These are phyloP conservation scores for Tortrix viridana DNA, from an alignment of 2,888 invertebrate genomes.

Conservation along the genomic window DNA sequence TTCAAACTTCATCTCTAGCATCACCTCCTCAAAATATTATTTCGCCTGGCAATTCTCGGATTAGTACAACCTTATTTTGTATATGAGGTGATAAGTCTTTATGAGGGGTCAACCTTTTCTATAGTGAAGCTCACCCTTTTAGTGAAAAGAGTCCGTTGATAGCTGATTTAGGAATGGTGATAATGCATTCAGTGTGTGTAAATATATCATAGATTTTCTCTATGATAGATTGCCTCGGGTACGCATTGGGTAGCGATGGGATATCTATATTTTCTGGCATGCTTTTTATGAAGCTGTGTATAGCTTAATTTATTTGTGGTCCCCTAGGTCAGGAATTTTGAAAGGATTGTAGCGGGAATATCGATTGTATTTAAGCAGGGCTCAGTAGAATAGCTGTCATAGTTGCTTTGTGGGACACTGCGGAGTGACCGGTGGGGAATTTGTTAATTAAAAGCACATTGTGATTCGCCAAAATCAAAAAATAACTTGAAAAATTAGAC, in stretches of 20 bases:
- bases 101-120: conserved; percentile 85
- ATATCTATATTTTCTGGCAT: conserved; percentile 50
- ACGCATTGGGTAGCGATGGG: conserved; percentile 50
- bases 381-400: conserved; percentile 63
- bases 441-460: conserved; percentile 66
- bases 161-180: conserved; percentile 83
- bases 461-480: conserved; percentile 50
- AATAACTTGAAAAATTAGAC: neutral
- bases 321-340: conserved; percentile 57
- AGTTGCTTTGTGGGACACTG: conserved; percentile 62
- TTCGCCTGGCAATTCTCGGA: conserved; percentile 59
- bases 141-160: conserved; percentile 84
- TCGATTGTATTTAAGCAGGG: conserved; percentile 48
- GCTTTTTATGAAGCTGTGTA: conserved; percentile 38
- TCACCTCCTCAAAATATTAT: conserved; percentile 53
- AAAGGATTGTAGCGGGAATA: conserved; percentile 52
- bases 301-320: conserved; percentile 39
- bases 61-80: conserved; percentile 83
- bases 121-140: conserved; percentile 82
- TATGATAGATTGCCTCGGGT: conserved; percentile 74
- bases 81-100: conserved; percentile 85
- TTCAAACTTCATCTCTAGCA: conserved; percentile 67
- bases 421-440: conserved; percentile 60
- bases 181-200: conserved; percentile 81
- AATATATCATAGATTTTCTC: conserved; percentile 83